These are phyloP conservation scores for Cecidostiba fungosa DNA, from an alignment of 2,888 invertebrate species.

Conservation along the genomic window DNA sequence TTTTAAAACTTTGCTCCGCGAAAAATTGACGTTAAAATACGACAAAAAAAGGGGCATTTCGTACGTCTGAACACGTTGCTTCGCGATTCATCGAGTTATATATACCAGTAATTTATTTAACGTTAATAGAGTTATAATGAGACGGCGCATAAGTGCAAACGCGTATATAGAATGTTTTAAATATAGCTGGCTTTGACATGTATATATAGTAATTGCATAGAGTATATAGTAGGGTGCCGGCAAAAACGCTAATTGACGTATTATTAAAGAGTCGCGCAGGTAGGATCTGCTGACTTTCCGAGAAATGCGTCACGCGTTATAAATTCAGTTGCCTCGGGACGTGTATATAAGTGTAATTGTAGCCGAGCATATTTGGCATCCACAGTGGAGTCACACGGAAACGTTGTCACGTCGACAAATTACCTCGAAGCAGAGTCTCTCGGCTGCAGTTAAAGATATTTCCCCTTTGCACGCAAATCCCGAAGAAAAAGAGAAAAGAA, in stretches of 20 bases:
- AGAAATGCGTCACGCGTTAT: constrained; percentile 60
- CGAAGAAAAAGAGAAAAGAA: neutral
- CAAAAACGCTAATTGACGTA: constrained; percentile 52
- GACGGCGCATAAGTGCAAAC: neutral
- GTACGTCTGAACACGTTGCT: constrained; percentile 21
- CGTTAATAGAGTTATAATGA: neutral
- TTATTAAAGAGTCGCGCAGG: constrained; percentile 27
- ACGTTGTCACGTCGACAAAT: constrained; percentile 64
- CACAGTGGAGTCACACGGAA: constrained; percentile 60
- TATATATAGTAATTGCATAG: constrained; percentile 29
- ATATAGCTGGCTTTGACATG: constrained; percentile 9
- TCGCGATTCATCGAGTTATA: constrained; percentile 13
- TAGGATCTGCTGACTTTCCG: constrained; percentile 45
- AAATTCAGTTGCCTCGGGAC: constrained; percentile 50
- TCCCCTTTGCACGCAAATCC: constrained; percentile 56
- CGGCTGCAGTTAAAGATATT: constrained; percentile 58
- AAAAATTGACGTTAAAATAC: constrained; percentile 60
- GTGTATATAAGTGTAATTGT: constrained; percentile 56
- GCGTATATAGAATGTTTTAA: neutral
- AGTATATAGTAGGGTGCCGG: too few species aligned
- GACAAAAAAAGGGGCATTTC: constrained; percentile 4
- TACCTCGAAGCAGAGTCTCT: constrained; percentile 40
- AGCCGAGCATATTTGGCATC: constrained; percentile 56
- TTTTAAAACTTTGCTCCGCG: constrained; percentile 52
- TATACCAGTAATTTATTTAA: neutral